These are phyloP conservation scores for Acanthosepion esculentum DNA, from an alignment of 2,888 invertebrate species.

Conservation along the genomic window DNA sequence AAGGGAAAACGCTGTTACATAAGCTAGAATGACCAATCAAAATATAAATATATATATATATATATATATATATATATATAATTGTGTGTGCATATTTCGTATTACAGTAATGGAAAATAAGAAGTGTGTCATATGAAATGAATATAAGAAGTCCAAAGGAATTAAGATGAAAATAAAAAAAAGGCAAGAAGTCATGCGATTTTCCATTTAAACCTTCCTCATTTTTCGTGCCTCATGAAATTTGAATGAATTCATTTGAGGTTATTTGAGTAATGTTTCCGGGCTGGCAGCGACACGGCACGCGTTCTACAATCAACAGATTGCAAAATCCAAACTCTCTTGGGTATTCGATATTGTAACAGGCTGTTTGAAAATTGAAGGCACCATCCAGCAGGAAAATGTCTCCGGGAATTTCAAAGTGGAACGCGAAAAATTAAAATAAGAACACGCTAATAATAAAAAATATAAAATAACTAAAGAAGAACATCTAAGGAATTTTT, in stretches of 20 bases:
- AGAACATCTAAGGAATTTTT: neutral
- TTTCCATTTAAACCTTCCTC: neutral
- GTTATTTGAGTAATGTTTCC: neutral
- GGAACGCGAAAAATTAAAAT: no score
- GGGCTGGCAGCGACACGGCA: neutral
- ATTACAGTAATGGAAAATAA: no score
- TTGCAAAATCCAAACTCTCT: neutral
- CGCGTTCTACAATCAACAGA: neutral
- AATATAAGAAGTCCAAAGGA: neutral
- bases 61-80: no score
- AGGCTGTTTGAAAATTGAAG: neutral
- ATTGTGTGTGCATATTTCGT: neutral
- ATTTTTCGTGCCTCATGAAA: neutral
- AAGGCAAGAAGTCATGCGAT: neutral
- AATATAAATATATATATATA: no score
- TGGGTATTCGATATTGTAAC: neutral
- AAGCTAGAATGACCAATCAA: no score
- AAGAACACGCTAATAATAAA: neutral
- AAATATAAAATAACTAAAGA: neutral
- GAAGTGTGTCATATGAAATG: neutral
- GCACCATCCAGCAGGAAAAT: neutral
- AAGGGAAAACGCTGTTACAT: no score
- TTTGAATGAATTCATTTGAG: neutral
- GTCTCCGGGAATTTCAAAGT: neutral
- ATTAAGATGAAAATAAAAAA: neutral